phyloP scores from a whole-genome alignment of 92 coral and sea anemone species.

The Epizoanthus illoricatus region DNA sequence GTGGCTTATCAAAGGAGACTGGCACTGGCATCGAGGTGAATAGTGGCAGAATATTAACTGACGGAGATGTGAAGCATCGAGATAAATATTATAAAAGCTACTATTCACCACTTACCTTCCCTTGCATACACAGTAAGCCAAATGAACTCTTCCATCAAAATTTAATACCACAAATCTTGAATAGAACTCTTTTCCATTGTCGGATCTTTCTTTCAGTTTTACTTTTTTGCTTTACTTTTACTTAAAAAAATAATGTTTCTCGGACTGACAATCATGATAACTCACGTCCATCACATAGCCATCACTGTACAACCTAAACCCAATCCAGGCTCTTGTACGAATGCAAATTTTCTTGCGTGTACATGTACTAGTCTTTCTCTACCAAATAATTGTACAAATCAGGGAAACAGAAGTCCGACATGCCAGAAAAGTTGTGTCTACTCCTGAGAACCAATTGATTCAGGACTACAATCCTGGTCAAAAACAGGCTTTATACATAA shows the following conservation, averaged over 20 bases:
- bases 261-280: neutral
- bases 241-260: neutral
- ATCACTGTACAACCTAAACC: neutral
- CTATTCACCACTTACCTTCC: conserved; percentile 26
- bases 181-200: conserved; percentile 4
- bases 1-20: conserved; percentile 20
- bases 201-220: conserved; percentile 7
- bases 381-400: conserved; percentile 1
- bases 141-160: conserved; percentile 5
- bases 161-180: neutral
- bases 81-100: too few relatives aligned
- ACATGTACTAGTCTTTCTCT: neutral
- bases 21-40: too few relatives aligned
- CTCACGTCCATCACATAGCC: conserved; percentile 1
- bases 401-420: conserved; percentile 3
- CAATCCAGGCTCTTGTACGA: conserved; percentile 11
- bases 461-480: neutral
- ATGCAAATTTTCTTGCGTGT: conserved; percentile 1
- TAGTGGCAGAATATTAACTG: too few relatives aligned
- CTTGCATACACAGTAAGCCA: conserved; percentile 6
- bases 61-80: too few relatives aligned
- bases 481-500: too few relatives aligned
- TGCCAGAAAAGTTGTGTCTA: conserved; percentile 19
- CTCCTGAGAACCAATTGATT: neutral
- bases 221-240: neutral